Evolutionary conservation across 2,888 invertebrate species (phyloP).

Genomic region (Plagodis dolabraria): DNA sequence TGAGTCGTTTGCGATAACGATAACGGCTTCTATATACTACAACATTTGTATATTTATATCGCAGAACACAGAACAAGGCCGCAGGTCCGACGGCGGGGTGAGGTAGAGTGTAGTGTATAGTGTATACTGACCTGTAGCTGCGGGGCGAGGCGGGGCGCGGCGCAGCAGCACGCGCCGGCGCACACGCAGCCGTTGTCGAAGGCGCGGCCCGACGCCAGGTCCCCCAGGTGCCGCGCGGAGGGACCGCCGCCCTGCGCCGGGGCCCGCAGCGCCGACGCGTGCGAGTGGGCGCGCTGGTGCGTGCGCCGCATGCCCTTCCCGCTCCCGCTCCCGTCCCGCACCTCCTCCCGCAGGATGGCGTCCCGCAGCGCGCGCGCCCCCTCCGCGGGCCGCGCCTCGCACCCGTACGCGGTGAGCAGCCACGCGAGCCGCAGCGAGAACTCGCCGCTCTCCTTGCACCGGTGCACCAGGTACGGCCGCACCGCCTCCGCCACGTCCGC

Average conservation of each 20-base stretch:
- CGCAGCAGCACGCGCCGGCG: slow-evolving; percentile 86
- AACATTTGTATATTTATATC: too few relatives aligned
- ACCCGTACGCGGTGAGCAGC: slow-evolving; percentile 97
- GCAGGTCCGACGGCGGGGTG: too few relatives aligned
- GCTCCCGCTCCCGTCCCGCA: slow-evolving; percentile 66
- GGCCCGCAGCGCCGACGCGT: slow-evolving; percentile 89
- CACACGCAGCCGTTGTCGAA: slow-evolving; percentile 94
- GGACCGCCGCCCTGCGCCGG: slow-evolving; percentile 80
- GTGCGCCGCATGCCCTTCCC: slow-evolving; percentile 75
- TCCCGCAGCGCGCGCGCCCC: slow-evolving; percentile 64
- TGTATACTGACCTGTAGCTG: slow-evolving; percentile 70
- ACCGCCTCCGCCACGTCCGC: slow-evolving; percentile 95
- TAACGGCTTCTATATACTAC: too few relatives aligned
- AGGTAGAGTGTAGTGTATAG: too few relatives aligned
- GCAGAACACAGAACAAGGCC: too few relatives aligned
- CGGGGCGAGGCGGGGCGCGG: slow-evolving; percentile 77
- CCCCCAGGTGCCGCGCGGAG: slow-evolving; percentile 91
- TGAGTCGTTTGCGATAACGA: too few relatives aligned
- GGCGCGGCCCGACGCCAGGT: slow-evolving; percentile 96
- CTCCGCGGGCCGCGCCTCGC: slow-evolving; percentile 59
- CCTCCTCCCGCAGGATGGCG: slow-evolving; percentile 76
- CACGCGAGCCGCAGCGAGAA: slow-evolving; percentile 98
- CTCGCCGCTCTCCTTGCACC: slow-evolving; percentile 96
- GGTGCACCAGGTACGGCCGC: slow-evolving; percentile 76
- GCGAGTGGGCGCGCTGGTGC: slow-evolving; percentile 90